A percentile compares a stretch with the other conserved stretches of the same genome.
Evolutionary conservation across 2,797 vertebrate species (phyloP).

Genomic region (Sebastes iracundus): DNA sequence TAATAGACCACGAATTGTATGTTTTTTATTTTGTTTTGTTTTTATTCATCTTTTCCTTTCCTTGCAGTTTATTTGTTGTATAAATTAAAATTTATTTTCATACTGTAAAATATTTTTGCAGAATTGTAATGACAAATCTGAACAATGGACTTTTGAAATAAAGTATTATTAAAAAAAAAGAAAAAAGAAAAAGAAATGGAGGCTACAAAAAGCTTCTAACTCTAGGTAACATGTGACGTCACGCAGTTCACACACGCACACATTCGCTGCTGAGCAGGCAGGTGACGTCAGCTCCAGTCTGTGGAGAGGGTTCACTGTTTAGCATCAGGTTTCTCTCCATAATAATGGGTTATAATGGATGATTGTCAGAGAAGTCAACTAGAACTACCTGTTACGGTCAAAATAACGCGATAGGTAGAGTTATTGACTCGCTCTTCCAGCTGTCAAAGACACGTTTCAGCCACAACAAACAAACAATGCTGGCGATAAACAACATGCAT

Average conservation of each 20-base stretch:
- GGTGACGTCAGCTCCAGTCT: constrained; percentile 53
- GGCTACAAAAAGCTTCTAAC: not conserved
- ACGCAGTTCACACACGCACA: not conserved
- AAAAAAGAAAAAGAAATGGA: fast-evolving
- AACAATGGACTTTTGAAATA: too few species aligned
- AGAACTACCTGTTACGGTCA: fast-evolving
- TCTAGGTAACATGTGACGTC: constrained; percentile 38
- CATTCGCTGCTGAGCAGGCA: constrained; percentile 10
- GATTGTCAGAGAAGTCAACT: not conserved
- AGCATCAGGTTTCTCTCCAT: not conserved
- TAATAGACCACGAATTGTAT: too few species aligned
- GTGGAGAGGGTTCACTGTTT: not conserved
- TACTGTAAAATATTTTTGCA: too few species aligned
- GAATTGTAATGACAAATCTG: not conserved
- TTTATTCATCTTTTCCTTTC: too few species aligned
- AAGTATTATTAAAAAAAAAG: too few species aligned
- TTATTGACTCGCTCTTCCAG: not conserved
- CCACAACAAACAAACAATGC: not conserved
- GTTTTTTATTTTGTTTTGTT: too few species aligned
- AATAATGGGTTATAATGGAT: fast-evolving
- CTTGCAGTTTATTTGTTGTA: too few species aligned
- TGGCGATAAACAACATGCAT: not conserved
- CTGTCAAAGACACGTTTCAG: not conserved
- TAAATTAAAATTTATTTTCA: too few species aligned
- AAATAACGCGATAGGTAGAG: fast-evolving